phyloP scores from a whole-genome alignment of 2,113 vertebrate genomes.

The Tychaedon coryphoeus region DNA sequence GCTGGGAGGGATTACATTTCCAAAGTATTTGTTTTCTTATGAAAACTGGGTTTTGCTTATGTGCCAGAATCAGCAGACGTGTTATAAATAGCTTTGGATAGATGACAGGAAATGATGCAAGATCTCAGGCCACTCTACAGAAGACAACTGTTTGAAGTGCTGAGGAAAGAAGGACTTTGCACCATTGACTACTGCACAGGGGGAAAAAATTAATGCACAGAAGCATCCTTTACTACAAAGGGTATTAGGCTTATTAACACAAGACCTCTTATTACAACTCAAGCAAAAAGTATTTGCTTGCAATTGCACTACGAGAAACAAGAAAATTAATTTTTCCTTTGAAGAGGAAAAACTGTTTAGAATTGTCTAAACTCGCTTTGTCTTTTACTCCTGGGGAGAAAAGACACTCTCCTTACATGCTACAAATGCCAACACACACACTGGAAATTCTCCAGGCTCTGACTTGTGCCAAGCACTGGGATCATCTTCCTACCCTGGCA shows the following conservation, averaged over 20 bases:
- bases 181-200: neutral
- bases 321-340: neutral
- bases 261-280: neutral
- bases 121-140: conserved; percentile 25
- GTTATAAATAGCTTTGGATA: conserved; percentile 55
- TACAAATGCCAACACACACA: neutral
- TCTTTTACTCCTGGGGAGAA: neutral
- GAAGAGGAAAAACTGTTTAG: neutral
- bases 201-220: neutral
- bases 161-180: neutral
- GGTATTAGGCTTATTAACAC: neutral
- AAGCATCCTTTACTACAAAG: neutral
- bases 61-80: conserved; percentile 25
- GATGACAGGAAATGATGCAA: conserved; percentile 56
- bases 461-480: neutral
- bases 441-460: neutral
- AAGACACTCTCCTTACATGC: neutral
- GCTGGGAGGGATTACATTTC: neutral
- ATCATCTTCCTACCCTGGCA: conserved; percentile 12
- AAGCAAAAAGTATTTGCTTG: neutral
- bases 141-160: conserved; percentile 16
- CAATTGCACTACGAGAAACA: neutral
- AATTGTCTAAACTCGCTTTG: neutral
- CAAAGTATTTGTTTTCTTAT: conserved; percentile 24
- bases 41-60: neutral